Base-by-base conservation (phyloP, 2,888 invertebrate species). In the Reticulitermes lucifugus region DNA sequence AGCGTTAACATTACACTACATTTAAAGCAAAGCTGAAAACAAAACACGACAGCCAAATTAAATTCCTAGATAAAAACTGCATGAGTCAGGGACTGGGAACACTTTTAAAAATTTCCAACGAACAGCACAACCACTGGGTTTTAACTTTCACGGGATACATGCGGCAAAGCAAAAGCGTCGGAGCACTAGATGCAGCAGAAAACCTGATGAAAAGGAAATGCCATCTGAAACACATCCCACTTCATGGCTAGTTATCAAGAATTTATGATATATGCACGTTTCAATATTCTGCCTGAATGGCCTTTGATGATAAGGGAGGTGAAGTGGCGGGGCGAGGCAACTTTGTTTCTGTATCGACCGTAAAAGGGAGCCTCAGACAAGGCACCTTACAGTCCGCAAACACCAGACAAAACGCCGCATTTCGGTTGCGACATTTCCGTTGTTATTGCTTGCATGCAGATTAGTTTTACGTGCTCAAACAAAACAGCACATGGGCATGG, bases 81-180 rank as follows among this genome's bases (percentile, higher is more conserved):
- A 86, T 84, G 82, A 85, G 59, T 84, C 59, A 73, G 70, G 79
- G 83, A 80, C 75, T 79, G 85, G 80, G 79, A 79, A 83, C 85
- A 84, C 65, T 83, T 73, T 79, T 83, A 85, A 86, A 83, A 84
- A 80, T 86, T 73, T 79, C 85, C 79, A 73, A 83, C 86, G 85
- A 86, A 85, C 86, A 83, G 85, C 86, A 85, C 83, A 86, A 85
- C 85, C 84, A 83, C 84, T 70, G 59, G 86, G 77, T 83, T 86
- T 84, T 85, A 86, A 84, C 51, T 84, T 86, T 82, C 84, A 86
- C 84, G 84, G 70, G 82, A 73, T 71, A 82, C 84, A 35, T 29
- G 65, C 84, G 51, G 79, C 29, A 70, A 43, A 65, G 83, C 6
- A 25, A 55, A 29, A 59, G 79, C n/a, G 43, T 75, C 59, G 82